phyloP scores from a whole-genome alignment of 2,113 vertebrate genomes.

The Himantopus leucocephalus region DNA sequence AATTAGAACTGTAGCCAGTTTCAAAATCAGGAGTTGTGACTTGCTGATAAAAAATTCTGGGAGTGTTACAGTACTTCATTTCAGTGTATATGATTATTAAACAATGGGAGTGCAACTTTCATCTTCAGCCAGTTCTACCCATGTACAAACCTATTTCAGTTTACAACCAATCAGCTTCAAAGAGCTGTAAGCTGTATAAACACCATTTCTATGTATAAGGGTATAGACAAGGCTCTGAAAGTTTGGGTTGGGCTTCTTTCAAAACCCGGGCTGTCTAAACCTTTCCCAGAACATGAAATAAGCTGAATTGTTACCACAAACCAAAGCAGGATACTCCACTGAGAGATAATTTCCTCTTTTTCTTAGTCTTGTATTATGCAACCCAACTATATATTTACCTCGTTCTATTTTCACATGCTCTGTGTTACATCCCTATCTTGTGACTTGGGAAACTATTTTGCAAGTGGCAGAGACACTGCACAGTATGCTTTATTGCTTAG shows the following conservation, averaged over 20 bases:
- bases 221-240: background rate
- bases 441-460: background rate
- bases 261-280: conserved; percentile 21
- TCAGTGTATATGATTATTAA: background rate
- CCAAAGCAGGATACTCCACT: background rate
- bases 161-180: background rate
- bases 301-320: conserved; percentile 44
- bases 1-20: background rate
- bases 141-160: background rate
- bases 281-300: conserved; percentile 58
- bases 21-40: background rate
- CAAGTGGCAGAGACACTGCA: background rate
- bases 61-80: background rate
- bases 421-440: background rate
- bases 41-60: background rate
- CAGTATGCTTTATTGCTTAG: background rate
- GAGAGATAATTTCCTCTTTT: conserved; percentile 19
- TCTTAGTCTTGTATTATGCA: background rate
- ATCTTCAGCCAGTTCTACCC: background rate
- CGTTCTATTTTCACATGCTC: background rate
- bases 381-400: background rate
- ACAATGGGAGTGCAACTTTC: background rate
- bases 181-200: background rate
- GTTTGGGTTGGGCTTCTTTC: conserved; percentile 17
- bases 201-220: background rate